Conservation (phyloP, 1,140 invertebrate genomes). For the Cyrtorhinus lividipennis region DNA sequence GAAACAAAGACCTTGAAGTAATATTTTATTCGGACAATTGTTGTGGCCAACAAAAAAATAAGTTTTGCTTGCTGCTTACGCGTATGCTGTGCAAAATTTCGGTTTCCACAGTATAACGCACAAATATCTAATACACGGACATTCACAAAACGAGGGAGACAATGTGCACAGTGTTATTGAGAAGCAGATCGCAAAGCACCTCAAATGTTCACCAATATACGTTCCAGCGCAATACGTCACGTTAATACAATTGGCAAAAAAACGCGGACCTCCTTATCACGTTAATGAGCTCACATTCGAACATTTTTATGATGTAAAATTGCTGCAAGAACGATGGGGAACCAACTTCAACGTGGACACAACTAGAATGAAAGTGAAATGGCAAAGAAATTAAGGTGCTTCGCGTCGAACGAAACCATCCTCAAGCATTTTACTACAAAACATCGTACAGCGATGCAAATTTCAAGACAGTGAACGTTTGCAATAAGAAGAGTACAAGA, state of each 20-base stretch:
- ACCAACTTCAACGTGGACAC: conserved; percentile 13
- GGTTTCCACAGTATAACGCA: conserved; percentile 15
- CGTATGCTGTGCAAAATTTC: not conserved
- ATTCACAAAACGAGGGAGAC: not conserved
- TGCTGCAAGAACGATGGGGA: not conserved
- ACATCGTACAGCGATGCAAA: not conserved
- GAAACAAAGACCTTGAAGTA: too few relatives aligned
- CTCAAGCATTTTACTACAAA: conserved; percentile 6
- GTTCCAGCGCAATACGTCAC: not conserved
- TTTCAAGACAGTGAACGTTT: too few relatives aligned
- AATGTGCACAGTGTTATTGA: not conserved
- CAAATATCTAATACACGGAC: not conserved
- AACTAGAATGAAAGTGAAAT: not conserved
- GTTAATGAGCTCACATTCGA: not conserved
- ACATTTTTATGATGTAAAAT: conserved; percentile 15
- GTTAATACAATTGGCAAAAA: not conserved
- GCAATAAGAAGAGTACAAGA: too few relatives aligned
- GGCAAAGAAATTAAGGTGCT: conserved; percentile 6
- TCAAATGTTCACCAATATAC: not conserved
- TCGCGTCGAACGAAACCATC: not conserved
- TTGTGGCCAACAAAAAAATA: not conserved
- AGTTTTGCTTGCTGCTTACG: not conserved
- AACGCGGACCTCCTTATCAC: not conserved
- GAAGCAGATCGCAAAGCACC: not conserved
- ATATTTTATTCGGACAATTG: not conserved